Evolutionary conservation across 2,888 invertebrate genomes (phyloP).

Genomic region (Limnephilus auricula): DNA sequence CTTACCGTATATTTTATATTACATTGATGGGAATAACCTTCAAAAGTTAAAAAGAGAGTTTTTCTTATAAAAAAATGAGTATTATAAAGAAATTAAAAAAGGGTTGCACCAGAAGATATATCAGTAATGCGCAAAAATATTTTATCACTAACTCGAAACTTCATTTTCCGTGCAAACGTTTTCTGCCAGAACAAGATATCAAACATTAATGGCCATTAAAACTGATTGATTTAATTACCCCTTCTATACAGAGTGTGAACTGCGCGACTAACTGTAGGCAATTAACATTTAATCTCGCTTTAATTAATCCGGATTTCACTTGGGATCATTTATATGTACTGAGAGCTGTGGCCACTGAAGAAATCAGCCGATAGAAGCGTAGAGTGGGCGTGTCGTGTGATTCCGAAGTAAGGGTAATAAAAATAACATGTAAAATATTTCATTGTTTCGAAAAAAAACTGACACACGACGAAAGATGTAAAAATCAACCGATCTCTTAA

Average conservation of each 20-base stretch:
- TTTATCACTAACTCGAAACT: neutral
- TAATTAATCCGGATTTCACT: slow-evolving; percentile 24
- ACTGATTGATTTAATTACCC: neutral
- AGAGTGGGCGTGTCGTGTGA: neutral
- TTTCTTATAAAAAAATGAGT: too few species aligned
- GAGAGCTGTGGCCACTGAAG: neutral
- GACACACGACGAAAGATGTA: too few species aligned
- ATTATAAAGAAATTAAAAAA: too few species aligned
- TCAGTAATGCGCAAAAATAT: neutral
- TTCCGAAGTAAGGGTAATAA: neutral
- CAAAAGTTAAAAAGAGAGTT: too few species aligned
- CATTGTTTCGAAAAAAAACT: too few species aligned
- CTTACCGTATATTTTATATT: too few species aligned
- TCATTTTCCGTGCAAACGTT: neutral
- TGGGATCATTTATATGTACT: neutral
- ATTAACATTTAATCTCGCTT: slow-evolving; percentile 27
- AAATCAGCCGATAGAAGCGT: neutral
- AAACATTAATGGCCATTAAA: neutral
- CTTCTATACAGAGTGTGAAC: neutral
- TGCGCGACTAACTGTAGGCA: neutral
- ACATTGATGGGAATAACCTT: too few species aligned
- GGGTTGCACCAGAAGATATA: too few species aligned
- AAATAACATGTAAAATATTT: too few species aligned
- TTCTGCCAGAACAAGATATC: neutral
- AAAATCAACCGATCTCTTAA: too few species aligned